Evolutionary conservation across 2,113 vertebrate genomes (phyloP), one percentile per base, ranked within the genome.

Genomic region (Cavia porcellus): DNA sequence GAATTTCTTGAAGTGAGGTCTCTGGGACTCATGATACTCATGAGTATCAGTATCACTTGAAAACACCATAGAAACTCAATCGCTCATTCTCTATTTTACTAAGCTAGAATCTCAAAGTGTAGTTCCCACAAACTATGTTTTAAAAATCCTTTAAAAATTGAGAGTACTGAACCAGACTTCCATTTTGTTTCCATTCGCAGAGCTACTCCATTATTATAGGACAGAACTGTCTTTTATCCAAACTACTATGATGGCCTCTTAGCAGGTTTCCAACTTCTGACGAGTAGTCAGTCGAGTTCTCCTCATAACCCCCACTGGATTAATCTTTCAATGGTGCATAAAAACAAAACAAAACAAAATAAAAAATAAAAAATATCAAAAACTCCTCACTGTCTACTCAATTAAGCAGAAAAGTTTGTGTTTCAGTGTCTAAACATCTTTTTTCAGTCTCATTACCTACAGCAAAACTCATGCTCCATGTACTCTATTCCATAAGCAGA

Each of bases 301-400:
- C 70, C 61, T 90, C 74, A 66, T 47, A 90, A 72, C 7, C 6
- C 42, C 61, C 47, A 47, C 8, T 84, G 13, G 8, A 52, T 19
- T 96, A 88, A 92, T 75, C 24, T 87, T 94, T 93, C 61, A 90
- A 81, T 7, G 84, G 70, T 47, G 25, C 17, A 32, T 30, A 12
- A 30, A n/a, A 93, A 55, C 52, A 55, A 38, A 72, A 47, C 55
- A 42, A 92, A 66, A 61, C 9, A 52, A 66, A 30, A 24, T n/a
- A 35, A 17, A 57, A 52, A 52, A 52, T 52, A 2, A 52, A 52
- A 55, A 55, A 55, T 5, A 62, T 87, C 22, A 92, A 45, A 12
- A 84, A 77, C 19, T 86, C 55, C 55, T 84, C 87, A 72, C 35
- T 85, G 80, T 57, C 72, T 88, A 64, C 11, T 81, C 70, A 97